phyloP scores from a whole-genome alignment of 2,113 vertebrate species.

The Anolis carolinensis region DNA sequence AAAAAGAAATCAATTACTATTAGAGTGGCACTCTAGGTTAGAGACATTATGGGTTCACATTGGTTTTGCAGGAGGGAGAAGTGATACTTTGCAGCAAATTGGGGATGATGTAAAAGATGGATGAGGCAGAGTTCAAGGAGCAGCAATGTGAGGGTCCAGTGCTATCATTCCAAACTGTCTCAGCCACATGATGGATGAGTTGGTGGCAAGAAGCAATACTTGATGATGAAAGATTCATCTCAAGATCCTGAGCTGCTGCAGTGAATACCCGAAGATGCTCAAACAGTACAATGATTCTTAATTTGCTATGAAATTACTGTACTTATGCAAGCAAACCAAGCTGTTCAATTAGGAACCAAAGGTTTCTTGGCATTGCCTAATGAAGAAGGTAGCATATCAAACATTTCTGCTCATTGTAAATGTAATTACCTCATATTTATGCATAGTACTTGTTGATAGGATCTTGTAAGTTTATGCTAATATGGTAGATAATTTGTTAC shows the following conservation, averaged over 20 bases:
- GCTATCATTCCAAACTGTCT: constrained; percentile 78
- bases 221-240: constrained; percentile 76
- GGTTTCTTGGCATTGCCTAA: constrained; percentile 68
- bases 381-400: constrained; percentile 72
- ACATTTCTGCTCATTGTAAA: constrained; percentile 72
- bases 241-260: constrained; percentile 56
- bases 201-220: constrained; percentile 74
- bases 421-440: constrained; percentile 82
- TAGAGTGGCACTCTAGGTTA: constrained; percentile 71
- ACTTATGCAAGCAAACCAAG: constrained; percentile 64
- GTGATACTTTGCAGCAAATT: constrained; percentile 68
- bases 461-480: constrained; percentile 79
- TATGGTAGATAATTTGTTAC: constrained; percentile 80
- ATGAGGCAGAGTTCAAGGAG: constrained; percentile 85
- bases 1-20: constrained; percentile 78
- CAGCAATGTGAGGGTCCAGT: constrained; percentile 76
- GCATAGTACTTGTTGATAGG: constrained; percentile 75
- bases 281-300: constrained; percentile 60
- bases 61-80: constrained; percentile 66
- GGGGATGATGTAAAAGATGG: constrained; percentile 77
- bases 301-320: constrained; percentile 67
- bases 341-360: constrained; percentile 65
- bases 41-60: constrained; percentile 71
- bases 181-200: constrained; percentile 77
- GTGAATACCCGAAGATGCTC: constrained; percentile 68